Conservation (phyloP, 2,888 invertebrate species). For the Tuta absoluta region DNA sequence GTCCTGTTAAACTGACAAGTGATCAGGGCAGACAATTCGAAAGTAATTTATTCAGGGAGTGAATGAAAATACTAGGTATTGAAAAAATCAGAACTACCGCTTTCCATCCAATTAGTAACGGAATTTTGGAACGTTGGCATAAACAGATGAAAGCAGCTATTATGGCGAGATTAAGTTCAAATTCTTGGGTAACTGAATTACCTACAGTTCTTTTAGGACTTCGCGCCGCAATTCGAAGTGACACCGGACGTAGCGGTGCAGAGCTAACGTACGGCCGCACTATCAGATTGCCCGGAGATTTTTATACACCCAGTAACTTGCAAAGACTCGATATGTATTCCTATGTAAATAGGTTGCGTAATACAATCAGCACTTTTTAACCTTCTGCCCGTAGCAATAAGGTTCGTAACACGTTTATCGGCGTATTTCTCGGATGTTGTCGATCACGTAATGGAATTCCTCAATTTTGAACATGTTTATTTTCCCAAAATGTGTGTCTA, state of each 20-base stretch:
- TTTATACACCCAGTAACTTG: constrained; percentile 27
- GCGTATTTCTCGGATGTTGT: too few relatives aligned
- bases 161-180: constrained; percentile 28
- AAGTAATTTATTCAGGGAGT: constrained; percentile 43
- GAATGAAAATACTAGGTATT: constrained; percentile 29
- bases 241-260: constrained; percentile 38
- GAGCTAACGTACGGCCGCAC: constrained; percentile 39
- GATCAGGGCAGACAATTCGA: constrained; percentile 38
- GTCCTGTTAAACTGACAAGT: constrained; percentile 24
- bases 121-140: constrained; percentile 36
- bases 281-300: constrained; percentile 41
- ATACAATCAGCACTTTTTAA: neutral
- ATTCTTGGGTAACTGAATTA: constrained; percentile 36
- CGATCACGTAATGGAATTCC: too few relatives aligned
- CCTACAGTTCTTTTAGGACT: constrained; percentile 45
- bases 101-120: constrained; percentile 36
- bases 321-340: too few relatives aligned
- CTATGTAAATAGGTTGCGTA: neutral
- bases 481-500: too few relatives aligned
- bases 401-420: neutral
- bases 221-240: constrained; percentile 36
- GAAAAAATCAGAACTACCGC: constrained; percentile 31
- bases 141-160: constrained; percentile 36
- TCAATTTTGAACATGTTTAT: too few relatives aligned
- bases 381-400: neutral